Conservation (phyloP, 2,113 vertebrate genomes). For the Melanotaenia duboulayi region DNA sequence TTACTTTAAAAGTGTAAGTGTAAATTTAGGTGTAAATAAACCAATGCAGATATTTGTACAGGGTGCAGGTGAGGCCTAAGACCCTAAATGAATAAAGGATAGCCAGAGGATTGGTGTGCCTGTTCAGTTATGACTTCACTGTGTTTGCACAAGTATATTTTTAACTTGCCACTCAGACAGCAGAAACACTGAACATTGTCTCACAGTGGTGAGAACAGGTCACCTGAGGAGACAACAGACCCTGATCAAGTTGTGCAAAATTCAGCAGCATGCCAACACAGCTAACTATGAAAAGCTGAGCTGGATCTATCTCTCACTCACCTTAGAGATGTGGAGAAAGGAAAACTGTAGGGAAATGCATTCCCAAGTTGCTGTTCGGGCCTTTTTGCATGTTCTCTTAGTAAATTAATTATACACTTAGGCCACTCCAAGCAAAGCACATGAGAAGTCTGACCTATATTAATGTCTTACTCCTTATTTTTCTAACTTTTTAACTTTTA, state of each 20-base stretch:
- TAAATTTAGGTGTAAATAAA: neutral
- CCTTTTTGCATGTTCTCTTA: neutral
- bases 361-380: neutral
- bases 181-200: constrained; percentile 31
- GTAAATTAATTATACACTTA: neutral
- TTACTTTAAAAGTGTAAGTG: too few relatives aligned
- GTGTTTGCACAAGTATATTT: constrained; percentile 56
- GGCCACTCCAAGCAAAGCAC: neutral
- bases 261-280: constrained; percentile 34
- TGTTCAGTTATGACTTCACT: constrained; percentile 27
- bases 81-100: neutral
- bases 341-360: neutral
- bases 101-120: constrained; percentile 14
- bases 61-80: neutral
- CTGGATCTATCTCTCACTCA: constrained; percentile 1
- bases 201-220: constrained; percentile 44
- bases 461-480: neutral
- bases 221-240: constrained; percentile 32
- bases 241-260: constrained; percentile 51
- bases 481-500: too few relatives aligned
- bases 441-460: neutral
- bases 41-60: neutral
- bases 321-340: neutral
- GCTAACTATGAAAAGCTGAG: constrained; percentile 1
- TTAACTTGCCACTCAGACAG: constrained; percentile 43